Conservation (phyloP, 1,140 invertebrate species). For the Megalopta genalis region DNA sequence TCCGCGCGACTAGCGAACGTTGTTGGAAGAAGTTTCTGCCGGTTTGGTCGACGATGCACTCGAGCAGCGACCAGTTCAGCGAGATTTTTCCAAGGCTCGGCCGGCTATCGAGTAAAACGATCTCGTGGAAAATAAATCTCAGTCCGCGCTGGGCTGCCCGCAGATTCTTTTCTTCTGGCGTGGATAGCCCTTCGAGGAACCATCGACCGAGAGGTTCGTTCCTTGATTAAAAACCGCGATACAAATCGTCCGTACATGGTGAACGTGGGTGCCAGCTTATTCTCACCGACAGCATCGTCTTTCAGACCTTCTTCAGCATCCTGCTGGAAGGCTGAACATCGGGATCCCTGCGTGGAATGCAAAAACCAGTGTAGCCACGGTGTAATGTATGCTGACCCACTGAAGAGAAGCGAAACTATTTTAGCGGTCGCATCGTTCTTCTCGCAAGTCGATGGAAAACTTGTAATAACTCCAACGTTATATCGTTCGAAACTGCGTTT, state of each 20-base stretch:
- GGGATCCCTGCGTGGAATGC: not conserved
- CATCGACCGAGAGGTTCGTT: constrained; percentile 11
- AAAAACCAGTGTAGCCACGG: not conserved
- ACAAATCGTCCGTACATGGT: constrained; percentile 40
- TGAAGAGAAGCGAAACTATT: too few relatives aligned
- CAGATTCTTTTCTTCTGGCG: constrained; percentile 22
- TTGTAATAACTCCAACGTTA: too few relatives aligned
- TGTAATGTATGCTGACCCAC: too few relatives aligned
- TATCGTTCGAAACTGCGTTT: too few relatives aligned
- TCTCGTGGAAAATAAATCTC: constrained; percentile 38
- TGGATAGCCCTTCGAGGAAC: not conserved
- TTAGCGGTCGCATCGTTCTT: too few relatives aligned
- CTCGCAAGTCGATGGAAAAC: too few relatives aligned
- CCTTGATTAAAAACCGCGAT: constrained; percentile 44
- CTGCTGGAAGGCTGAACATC: not conserved
- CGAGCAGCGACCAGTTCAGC: not conserved
- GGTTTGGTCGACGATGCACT: not conserved
- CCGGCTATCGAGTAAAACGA: constrained; percentile 14
- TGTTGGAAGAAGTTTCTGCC: too few relatives aligned
- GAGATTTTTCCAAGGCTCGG: constrained; percentile 3
- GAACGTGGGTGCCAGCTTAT: constrained; percentile 40
- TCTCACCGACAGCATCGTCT: constrained; percentile 28
- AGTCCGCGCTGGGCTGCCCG: constrained; percentile 1
- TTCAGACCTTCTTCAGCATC: constrained; percentile 7
- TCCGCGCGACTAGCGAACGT: too few relatives aligned